These are phyloP conservation scores for Odontocolon sp. DNA, from an alignment of 2,888 invertebrate genomes.

Conservation along the genomic window DNA sequence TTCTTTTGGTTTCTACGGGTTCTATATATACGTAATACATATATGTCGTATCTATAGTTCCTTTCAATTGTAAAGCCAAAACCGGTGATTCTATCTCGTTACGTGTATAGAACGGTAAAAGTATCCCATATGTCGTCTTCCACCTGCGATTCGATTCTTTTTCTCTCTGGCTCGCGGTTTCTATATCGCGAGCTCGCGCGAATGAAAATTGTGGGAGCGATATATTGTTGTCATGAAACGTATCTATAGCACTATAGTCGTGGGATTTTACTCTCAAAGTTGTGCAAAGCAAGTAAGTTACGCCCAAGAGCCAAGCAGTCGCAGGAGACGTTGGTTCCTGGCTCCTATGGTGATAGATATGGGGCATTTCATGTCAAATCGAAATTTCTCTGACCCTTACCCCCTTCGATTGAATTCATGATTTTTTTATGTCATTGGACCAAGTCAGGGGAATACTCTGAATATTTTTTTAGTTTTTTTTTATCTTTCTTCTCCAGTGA, in stretches of 20 bases:
- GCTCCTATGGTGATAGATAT: not conserved
- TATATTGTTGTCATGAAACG: constrained; percentile 43
- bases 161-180: constrained; percentile 26
- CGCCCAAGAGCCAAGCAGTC: constrained; percentile 33
- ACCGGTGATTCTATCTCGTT: constrained; percentile 45
- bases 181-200: constrained; percentile 11
- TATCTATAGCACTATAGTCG: constrained; percentile 42
- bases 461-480: too few relatives aligned
- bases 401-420: too few relatives aligned
- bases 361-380: too few relatives aligned
- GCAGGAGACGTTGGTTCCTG: not conserved
- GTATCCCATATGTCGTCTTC: too few relatives aligned
- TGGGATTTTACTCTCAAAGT: constrained; percentile 56
- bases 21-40: not conserved
- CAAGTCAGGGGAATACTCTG: too few relatives aligned
- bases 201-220: constrained; percentile 55
- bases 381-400: too few relatives aligned
- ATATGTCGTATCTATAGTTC: too few relatives aligned
- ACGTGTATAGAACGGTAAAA: too few relatives aligned
- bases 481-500: too few relatives aligned
- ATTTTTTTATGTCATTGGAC: too few relatives aligned
- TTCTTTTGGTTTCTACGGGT: not conserved
- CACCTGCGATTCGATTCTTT: constrained; percentile 23
- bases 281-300: constrained; percentile 56
- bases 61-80: too few relatives aligned